Conservation (phyloP, 2,888 invertebrate species). For the Brachycybe producta region DNA sequence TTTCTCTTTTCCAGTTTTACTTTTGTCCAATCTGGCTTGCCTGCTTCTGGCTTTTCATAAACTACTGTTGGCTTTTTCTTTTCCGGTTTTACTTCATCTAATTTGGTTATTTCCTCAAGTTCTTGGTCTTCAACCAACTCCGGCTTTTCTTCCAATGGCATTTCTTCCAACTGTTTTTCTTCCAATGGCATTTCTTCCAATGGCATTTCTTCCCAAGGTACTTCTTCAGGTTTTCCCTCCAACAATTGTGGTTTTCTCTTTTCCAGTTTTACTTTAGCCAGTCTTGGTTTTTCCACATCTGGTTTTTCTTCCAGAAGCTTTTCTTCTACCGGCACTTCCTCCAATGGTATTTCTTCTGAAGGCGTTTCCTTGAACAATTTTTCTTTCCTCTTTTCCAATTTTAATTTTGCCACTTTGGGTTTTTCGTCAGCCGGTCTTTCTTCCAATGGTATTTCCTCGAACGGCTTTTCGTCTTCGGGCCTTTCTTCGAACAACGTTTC, state of each 20-base stretch:
- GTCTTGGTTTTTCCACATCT: neutral
- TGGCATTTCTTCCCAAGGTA: neutral
- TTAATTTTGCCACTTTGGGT: slow-evolving; percentile 30
- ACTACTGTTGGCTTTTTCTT: neutral
- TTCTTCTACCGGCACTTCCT: slow-evolving; percentile 10
- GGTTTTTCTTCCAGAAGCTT: neutral
- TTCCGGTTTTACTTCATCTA: too few relatives aligned
- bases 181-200: too few relatives aligned
- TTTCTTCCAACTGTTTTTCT: slow-evolving; percentile 11
- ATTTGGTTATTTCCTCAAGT: too few relatives aligned
- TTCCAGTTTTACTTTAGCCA: neutral
- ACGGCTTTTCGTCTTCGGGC: neutral
- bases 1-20: too few relatives aligned
- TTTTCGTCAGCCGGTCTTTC: neutral
- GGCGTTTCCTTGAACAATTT: too few relatives aligned
- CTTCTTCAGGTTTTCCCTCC: neutral
- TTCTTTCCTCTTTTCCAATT: too few relatives aligned
- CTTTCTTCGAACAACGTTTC: slow-evolving; percentile 2
- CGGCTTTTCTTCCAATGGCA: slow-evolving; percentile 1
- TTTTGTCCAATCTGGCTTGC: neutral
- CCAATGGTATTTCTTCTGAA: neutral
- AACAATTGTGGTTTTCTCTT: neutral
- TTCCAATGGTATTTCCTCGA: neutral
- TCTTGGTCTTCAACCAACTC: slow-evolving; percentile 7
- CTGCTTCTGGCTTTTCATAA: slow-evolving; percentile 6